Conservation (phyloP, 2,113 vertebrate species). For the Pionites leucogaster region DNA sequence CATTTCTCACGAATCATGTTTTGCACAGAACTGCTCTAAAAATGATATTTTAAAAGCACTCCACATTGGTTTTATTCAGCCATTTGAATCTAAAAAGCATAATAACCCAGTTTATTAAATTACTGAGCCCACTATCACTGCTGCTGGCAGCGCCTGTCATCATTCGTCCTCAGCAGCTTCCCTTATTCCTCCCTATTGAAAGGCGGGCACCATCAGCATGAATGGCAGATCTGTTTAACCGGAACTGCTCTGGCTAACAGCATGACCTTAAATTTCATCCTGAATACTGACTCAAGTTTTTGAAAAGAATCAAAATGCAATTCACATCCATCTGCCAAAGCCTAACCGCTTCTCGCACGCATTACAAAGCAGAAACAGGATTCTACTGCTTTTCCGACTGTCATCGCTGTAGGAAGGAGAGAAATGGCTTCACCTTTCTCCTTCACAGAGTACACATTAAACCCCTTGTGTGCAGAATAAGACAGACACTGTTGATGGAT, state of each 20-base stretch:
- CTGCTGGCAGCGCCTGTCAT: conserved; percentile 49
- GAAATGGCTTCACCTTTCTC: neutral
- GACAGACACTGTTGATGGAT: neutral
- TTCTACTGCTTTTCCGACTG: neutral
- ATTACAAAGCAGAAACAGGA: neutral
- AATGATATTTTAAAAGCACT: neutral
- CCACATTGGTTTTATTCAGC: neutral
- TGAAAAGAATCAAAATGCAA: conserved; percentile 7
- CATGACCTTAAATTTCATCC: conserved; percentile 41
- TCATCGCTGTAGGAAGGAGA: neutral
- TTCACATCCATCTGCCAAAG: neutral
- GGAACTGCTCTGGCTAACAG: neutral
- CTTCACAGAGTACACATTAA: neutral
- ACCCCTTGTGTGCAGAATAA: neutral
- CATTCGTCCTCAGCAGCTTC: conserved; percentile 40
- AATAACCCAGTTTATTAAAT: conserved; percentile 3
- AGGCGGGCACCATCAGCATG: neutral
- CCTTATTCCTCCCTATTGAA: conserved; percentile 2
- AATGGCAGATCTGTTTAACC: conserved; percentile 44
- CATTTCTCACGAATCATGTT: fast-evolving
- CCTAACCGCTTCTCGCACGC: fast-evolving
- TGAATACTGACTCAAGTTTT: neutral
- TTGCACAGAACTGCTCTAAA: neutral
- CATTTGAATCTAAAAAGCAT: conserved; percentile 21
- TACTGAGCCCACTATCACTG: neutral